Evolutionary conservation across 2,113 vertebrate species (phyloP).

Genomic region (Odocoileus virginianus): DNA sequence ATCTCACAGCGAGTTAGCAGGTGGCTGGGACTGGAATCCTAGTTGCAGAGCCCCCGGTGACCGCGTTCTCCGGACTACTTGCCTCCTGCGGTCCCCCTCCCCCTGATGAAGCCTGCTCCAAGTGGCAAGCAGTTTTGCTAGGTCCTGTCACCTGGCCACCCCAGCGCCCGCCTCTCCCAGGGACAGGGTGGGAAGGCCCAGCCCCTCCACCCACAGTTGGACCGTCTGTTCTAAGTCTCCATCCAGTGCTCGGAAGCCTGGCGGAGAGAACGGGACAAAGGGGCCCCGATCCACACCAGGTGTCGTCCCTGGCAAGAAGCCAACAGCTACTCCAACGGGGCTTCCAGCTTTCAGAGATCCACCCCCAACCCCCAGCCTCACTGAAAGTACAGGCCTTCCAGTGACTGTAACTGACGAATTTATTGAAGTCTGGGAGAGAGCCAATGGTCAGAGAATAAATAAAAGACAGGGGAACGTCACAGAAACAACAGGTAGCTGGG

Average conservation of each 20-base stretch:
- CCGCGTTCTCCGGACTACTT: accelerated
- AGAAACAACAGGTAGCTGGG: conserved; percentile 74
- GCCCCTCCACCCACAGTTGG: accelerated
- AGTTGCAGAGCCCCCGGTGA: background rate
- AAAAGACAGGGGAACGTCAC: conserved; percentile 84
- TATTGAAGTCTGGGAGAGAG: conserved; percentile 89
- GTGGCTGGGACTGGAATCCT: background rate
- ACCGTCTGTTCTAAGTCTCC: background rate
- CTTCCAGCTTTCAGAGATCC: background rate
- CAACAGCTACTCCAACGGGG: background rate
- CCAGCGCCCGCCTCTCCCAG: background rate
- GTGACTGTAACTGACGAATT: conserved; percentile 89
- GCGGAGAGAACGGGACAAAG: background rate
- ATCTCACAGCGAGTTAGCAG: background rate
- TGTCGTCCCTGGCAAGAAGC: background rate
- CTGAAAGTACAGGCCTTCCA: conserved; percentile 59
- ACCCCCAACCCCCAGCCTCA: accelerated
- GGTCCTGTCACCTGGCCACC: background rate
- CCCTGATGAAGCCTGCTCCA: background rate
- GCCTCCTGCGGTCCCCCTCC: background rate
- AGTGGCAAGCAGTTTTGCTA: background rate
- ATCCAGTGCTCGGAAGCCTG: background rate
- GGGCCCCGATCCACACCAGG: background rate
- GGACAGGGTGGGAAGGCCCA: background rate
- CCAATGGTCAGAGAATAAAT: conserved; percentile 92